Conservation (phyloP, 1,140 invertebrate genomes). For the Radopholus similis region DNA sequence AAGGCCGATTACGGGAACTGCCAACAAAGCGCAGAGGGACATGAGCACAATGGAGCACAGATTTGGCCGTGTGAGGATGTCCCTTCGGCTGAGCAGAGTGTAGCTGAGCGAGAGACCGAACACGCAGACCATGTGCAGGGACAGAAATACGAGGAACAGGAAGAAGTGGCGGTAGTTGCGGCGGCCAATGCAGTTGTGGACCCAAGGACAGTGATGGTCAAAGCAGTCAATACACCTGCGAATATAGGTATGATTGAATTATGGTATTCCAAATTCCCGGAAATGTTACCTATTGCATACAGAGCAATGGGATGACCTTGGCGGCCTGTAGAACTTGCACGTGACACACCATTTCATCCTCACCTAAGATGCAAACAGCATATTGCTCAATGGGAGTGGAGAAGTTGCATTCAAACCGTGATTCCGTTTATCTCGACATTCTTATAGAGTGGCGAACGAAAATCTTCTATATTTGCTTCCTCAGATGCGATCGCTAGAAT, state of each 20-base stretch:
- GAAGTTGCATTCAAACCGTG: constrained; percentile 68
- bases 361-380: too few species aligned
- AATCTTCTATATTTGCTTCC: constrained; percentile 72
- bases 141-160: constrained; percentile 91
- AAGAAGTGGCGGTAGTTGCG: constrained; percentile 98
- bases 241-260: too few species aligned
- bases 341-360: constrained; percentile 99
- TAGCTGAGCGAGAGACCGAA: constrained; percentile 86
- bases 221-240: constrained; percentile 78
- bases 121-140: constrained; percentile 85
- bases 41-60: constrained; percentile 75
- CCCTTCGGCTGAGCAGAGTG: constrained; percentile 67
- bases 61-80: constrained; percentile 52
- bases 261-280: not conserved
- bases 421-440: constrained; percentile 88
- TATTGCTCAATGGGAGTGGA: not conserved
- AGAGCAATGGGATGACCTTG: constrained; percentile 95
- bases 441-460: constrained; percentile 91
- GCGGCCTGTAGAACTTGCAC: constrained; percentile 92
- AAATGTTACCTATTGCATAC: constrained; percentile 73
- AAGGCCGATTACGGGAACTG: constrained; percentile 92
- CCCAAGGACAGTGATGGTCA: constrained; percentile 99
- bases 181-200: constrained; percentile 98
- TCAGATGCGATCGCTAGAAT: constrained; percentile 50
- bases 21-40: constrained; percentile 79